Percentiles rank a stretch among this genome's conserved stretches.
These are phyloP conservation scores for Linnaemya tessellans DNA, from an alignment of 2,888 invertebrate species.

Conservation along the genomic window DNA sequence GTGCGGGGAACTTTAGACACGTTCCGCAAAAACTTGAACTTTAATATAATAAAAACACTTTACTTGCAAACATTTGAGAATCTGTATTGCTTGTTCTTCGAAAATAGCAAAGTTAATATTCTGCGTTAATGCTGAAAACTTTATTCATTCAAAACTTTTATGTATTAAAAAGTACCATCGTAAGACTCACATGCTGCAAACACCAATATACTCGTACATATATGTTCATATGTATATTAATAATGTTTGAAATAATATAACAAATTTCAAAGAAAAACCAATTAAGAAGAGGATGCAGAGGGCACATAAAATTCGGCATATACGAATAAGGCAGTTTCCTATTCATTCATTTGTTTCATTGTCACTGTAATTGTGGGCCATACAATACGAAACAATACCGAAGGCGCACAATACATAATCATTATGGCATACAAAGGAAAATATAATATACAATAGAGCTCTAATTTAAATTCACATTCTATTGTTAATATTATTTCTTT, in stretches of 20 bases:
- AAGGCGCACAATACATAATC: constrained; percentile 56
- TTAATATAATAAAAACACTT: no score
- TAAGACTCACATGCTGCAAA: no score
- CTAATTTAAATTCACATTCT: constrained; percentile 67
- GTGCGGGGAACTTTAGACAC: no score
- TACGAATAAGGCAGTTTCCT: constrained; percentile 11
- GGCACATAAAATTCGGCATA: neutral
- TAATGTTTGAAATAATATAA: constrained; percentile 2
- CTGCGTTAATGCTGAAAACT: no score
- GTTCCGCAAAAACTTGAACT: no score
- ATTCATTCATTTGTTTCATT: constrained; percentile 44
- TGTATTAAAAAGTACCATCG: no score
- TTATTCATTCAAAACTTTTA: no score
- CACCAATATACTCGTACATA: no score
- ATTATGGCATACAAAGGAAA: constrained; percentile 50
- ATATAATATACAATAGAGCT: constrained; percentile 60
- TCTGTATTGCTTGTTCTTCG: no score
- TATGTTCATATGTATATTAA: neutral
- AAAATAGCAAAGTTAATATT: no score
- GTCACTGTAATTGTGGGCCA: constrained; percentile 49
- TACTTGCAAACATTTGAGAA: no score
- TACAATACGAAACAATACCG: constrained; percentile 34
- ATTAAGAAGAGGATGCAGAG: constrained; percentile 1
- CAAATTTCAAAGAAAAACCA: constrained; percentile 7
- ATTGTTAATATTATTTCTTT: constrained; percentile 60